A percentile compares a stretch with the other conserved stretches of the same genome.
phyloP scores from a whole-genome alignment of 2,888 invertebrate species.

The Amphipyra tragopoginis region DNA sequence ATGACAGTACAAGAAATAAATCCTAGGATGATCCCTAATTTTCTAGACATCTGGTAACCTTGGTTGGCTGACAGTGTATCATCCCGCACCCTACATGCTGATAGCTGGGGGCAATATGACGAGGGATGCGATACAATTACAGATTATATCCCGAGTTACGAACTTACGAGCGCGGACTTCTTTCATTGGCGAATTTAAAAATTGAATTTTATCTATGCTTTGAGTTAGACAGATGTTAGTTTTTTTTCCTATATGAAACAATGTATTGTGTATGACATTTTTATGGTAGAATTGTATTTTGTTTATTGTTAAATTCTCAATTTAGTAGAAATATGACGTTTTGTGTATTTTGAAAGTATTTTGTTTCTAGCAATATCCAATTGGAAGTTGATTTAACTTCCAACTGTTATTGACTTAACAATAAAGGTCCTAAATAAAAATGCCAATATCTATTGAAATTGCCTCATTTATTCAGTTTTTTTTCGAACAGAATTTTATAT shows the following conservation, averaged over 20 bases:
- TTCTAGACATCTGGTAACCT: slow-evolving; percentile 34
- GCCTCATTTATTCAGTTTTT: slow-evolving; percentile 13
- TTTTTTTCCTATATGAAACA: neutral
- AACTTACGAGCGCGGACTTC: slow-evolving; percentile 54
- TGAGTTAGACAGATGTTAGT: slow-evolving; percentile 1
- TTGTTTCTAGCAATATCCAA: neutral
- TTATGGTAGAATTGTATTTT: too few species aligned
- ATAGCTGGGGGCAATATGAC: slow-evolving; percentile 57
- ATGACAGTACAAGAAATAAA: slow-evolving; percentile 33
- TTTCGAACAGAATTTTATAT: slow-evolving; percentile 37
- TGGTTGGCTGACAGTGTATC: slow-evolving; percentile 51
- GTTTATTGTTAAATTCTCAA: too few species aligned
- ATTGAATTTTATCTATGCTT: slow-evolving; percentile 22
- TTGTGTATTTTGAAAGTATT: too few species aligned
- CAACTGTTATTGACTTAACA: neutral
- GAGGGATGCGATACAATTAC: slow-evolving; percentile 62
- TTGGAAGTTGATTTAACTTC: neutral
- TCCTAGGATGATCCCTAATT: slow-evolving; percentile 33
- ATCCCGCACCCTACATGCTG: slow-evolving; percentile 50
- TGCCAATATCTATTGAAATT: slow-evolving; percentile 17
- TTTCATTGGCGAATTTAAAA: slow-evolving; percentile 32
- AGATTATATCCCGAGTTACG: slow-evolving; percentile 62
- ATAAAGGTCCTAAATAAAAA: neutral
- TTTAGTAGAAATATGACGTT: too few species aligned
- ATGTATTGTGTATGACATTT: neutral